Conservation (phyloP, 92 coral and sea anemone species). For the Metridium senile region DNA sequence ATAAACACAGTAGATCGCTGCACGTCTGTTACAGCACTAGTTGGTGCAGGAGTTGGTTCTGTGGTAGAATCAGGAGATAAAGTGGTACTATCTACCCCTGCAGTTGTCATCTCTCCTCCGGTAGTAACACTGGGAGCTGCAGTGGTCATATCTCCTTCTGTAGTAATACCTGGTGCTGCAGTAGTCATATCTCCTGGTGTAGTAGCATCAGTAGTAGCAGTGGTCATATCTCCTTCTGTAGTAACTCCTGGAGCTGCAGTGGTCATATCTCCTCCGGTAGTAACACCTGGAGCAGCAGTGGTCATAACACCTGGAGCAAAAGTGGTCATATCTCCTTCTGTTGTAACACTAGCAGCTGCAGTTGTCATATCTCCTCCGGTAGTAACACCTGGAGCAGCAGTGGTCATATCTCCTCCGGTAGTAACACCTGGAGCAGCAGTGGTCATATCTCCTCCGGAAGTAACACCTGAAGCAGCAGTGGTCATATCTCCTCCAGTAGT, state of each 20-base stretch:
- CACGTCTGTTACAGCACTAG: constrained; percentile 1
- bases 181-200: neutral
- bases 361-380: neutral
- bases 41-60: neutral
- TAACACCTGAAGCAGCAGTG: neutral
- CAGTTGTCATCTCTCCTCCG: neutral
- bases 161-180: neutral
- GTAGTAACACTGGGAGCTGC: neutral
- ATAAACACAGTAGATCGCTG: neutral
- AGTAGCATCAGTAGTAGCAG: constrained; percentile 6
- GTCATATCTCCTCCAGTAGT: neutral
- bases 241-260: neutral
- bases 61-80: neutral
- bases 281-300: constrained; percentile 10
- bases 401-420: neutral
- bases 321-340: neutral
- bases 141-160: neutral
- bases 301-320: constrained; percentile 1
- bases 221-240: constrained; percentile 6
- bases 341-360: neutral
- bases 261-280: neutral
- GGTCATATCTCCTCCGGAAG: neutral
- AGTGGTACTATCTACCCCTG: neutral
- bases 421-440: neutral
- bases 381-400: neutral